Base-by-base conservation (phyloP, 2,113 vertebrate genomes). In the Pseudorectes ferrugineus region DNA sequence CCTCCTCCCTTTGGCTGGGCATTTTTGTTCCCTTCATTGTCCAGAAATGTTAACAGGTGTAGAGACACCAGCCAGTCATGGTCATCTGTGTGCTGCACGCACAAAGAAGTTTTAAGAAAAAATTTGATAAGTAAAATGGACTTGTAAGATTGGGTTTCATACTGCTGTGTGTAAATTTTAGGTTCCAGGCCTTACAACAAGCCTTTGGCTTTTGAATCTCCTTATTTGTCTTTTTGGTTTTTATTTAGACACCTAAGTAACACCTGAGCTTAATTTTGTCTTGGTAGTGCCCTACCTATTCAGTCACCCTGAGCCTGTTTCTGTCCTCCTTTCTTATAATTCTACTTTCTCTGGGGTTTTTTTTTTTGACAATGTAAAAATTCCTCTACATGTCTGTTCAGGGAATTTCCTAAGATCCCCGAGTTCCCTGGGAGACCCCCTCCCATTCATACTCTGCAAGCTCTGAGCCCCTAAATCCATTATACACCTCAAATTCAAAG, bases 331-430 rank as follows among this genome's bases (percentile, higher is more conserved):
- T 54, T 72, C 26, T 67, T 85, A 19, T 9, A 88, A 88, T 35
- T 33, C 16, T 62, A 19, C 10, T 79, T 88, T 28, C 24, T 82
- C 29, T n/a, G 10, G 0, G 1, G n/a, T n/a, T n/a, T 0, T 0
- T 11, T 23, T 58, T 77, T 65, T 74, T 22, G 15, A 24, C 38
- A 49, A 6, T 29, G 23, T 35, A 59, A 85, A 88, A 72, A n/a
- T 73, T 86, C 26, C 10, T 21, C 11, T 57, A 19, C 7, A 4
- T 29, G 23, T 54, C 75, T 46, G 3, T 49, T 88, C 40, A 79
- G 26, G 14, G 55, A 16, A 83, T 43, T 94, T 52, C 66, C 23
- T 55, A 36, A 74, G n/a, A 28, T 52, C 33, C 46, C 42, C 20
- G 16, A 62, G 22, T 57, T 70, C 17, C 33, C 23, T 51, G 36